A percentile compares a stretch with the other conserved stretches of the same genome.
phyloP scores from a whole-genome alignment of 2,797 vertebrate genomes.

The Hylomyscus alleni region DNA sequence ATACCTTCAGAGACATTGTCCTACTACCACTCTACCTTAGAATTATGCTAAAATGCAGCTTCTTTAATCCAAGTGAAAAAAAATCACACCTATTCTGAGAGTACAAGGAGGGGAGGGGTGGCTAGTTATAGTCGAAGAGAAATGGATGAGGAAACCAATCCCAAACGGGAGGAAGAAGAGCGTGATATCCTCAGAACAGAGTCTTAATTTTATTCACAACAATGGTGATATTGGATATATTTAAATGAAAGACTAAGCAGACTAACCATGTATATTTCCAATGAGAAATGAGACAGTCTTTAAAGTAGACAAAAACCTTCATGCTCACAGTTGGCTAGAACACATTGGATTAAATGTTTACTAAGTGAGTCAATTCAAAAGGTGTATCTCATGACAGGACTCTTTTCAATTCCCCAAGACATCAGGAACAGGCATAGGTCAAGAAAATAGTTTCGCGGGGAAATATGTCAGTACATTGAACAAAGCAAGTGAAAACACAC shows the following conservation, averaged over 20 bases:
- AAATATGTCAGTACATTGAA: neutral
- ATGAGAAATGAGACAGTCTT: neutral
- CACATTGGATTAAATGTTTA: fast-evolving
- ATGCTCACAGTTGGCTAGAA: neutral
- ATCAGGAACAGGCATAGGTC: neutral
- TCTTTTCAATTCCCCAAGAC: neutral
- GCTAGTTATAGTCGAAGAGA: too few relatives aligned
- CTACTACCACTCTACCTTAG: neutral
- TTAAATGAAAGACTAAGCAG: neutral
- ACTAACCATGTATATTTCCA: neutral
- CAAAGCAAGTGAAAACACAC: neutral
- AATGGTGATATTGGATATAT: neutral
- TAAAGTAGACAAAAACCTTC: neutral
- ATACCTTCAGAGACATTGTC: conserved; percentile 38
- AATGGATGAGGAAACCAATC: neutral
- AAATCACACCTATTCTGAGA: neutral
- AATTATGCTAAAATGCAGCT: neutral
- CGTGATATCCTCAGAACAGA: neutral
- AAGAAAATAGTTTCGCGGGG: neutral
- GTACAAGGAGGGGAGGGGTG: neutral
- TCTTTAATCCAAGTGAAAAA: neutral
- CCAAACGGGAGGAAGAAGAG: neutral
- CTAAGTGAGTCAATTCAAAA: neutral
- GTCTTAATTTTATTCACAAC: neutral
- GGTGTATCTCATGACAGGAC: neutral